Evolutionary conservation across 2,113 vertebrate species (phyloP), one percentile per base, ranked within the genome.

Genomic region (Poicephalus gulielmi): DNA sequence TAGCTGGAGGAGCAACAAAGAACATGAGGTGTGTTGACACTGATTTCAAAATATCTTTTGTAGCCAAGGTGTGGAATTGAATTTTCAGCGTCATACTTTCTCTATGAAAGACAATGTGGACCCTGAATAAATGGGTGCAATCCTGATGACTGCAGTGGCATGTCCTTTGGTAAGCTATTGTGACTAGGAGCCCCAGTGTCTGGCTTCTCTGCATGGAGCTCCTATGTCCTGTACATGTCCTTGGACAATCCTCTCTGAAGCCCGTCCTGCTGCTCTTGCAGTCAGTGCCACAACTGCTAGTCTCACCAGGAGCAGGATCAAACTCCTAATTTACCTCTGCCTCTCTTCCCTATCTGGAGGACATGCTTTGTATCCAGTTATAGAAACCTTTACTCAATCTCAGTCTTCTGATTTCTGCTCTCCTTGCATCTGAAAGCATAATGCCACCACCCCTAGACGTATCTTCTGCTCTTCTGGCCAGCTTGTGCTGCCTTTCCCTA

Each of bases 151-250:
- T 50, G 47, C 25, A 46, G 67, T 17, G 74, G 14, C 49, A 30
- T 75, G 49, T 30, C 63, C 30, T 70, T 49, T 30, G 28, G 20
- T 27, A 69, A 63, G 62, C 28, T 64, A 14, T 24, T 50, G 17
- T 69, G 49, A 41, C 25, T 22, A 43, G 25, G n/a, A 74, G 23
- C n/a, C 17, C 17, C 2, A 14, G 16, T 0, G 0, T 25, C 55
- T 76, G n/a, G 31, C 30, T 92, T 88, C 43, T 80, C 37, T 81
- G 46, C 59, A 35, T 1, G 1, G 39, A 66, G 50, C 55, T 82
- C 31, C 28, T 11, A 44, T 11, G 22, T 43, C 50, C 41, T 62
- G 35, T 1, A 0, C 0, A 1, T 2, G 1, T 37, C 52, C 30
- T 82, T 85, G 44, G 77, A 55, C 28, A 57, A 14, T 49, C 37